Conservation (phyloP, 1,140 invertebrate species). For the Xylocopa sonorina region DNA sequence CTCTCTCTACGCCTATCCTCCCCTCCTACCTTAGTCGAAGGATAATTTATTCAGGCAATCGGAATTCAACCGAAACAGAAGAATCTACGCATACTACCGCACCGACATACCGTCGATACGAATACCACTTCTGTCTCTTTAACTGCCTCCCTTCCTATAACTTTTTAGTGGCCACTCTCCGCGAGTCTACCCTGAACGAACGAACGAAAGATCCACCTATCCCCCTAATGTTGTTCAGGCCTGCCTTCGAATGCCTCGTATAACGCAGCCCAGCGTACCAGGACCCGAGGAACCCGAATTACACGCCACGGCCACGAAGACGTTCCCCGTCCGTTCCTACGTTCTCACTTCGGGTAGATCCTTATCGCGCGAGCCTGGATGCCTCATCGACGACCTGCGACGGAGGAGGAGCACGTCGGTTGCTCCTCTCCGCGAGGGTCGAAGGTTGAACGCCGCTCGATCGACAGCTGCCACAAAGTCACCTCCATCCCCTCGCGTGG, state of each 20-base stretch:
- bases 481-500: slow-evolving; percentile 54
- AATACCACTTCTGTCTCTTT: slow-evolving; percentile 41
- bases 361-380: slow-evolving; percentile 61
- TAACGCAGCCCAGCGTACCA: slow-evolving; percentile 11
- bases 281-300: slow-evolving; percentile 58
- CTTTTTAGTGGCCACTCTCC: slow-evolving; percentile 39
- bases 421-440: slow-evolving; percentile 49
- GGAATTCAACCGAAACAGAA: slow-evolving; percentile 39
- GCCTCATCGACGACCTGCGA: slow-evolving; percentile 60
- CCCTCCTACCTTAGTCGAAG: neutral
- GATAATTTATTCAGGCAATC: slow-evolving; percentile 48
- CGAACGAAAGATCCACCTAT: slow-evolving; percentile 14
- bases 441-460: slow-evolving; percentile 64
- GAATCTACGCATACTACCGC: slow-evolving; percentile 37
- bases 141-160: slow-evolving; percentile 54
- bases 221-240: slow-evolving; percentile 37
- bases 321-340: slow-evolving; percentile 35
- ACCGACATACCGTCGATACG: slow-evolving; percentile 29
- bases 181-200: neutral
- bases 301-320: slow-evolving; percentile 41
- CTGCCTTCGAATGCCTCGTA: slow-evolving; percentile 21
- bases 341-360: slow-evolving; percentile 57
- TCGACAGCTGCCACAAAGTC: slow-evolving; percentile 67
- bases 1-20: neutral
- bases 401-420: slow-evolving; percentile 26